phyloP scores from a whole-genome alignment of 2,113 vertebrate genomes.

The Sebastes fasciatus region DNA sequence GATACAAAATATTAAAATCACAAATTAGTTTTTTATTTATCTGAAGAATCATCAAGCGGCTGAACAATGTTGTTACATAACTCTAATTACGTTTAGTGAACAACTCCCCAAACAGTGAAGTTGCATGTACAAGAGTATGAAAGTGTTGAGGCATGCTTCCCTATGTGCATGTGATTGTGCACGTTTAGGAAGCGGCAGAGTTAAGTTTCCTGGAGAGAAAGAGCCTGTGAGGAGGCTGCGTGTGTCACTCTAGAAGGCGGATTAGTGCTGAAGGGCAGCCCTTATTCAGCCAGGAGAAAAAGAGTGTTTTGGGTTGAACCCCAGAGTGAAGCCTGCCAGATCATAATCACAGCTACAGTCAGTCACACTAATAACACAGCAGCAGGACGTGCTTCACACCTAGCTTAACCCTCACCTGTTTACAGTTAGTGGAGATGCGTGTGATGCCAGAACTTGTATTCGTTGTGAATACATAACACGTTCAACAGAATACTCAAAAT shows the following conservation, averaged over 20 bases:
- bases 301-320: constrained; percentile 71
- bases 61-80: background rate
- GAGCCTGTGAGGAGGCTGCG: constrained; percentile 22
- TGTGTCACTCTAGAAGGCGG: constrained; percentile 56
- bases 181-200: constrained; percentile 19
- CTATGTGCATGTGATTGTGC: background rate
- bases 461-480: constrained; percentile 26
- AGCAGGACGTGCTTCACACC: constrained; percentile 22
- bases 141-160: constrained; percentile 4
- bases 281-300: constrained; percentile 49
- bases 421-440: constrained; percentile 8
- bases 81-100: background rate
- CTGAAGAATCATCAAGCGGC: background rate
- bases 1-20: background rate
- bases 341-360: constrained; percentile 52
- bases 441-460: constrained; percentile 6
- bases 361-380: constrained; percentile 49
- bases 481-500: constrained; percentile 5
- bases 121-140: background rate
- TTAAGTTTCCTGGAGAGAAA: constrained; percentile 53
- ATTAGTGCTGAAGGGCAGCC: constrained; percentile 61
- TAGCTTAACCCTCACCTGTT: constrained; percentile 30
- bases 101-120: background rate
- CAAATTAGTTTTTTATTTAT: background rate
- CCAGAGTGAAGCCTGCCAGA: constrained; percentile 44